These are phyloP conservation scores for Luscinia luscinia DNA, from an alignment of 2,797 vertebrate genomes.

Conservation along the genomic window DNA sequence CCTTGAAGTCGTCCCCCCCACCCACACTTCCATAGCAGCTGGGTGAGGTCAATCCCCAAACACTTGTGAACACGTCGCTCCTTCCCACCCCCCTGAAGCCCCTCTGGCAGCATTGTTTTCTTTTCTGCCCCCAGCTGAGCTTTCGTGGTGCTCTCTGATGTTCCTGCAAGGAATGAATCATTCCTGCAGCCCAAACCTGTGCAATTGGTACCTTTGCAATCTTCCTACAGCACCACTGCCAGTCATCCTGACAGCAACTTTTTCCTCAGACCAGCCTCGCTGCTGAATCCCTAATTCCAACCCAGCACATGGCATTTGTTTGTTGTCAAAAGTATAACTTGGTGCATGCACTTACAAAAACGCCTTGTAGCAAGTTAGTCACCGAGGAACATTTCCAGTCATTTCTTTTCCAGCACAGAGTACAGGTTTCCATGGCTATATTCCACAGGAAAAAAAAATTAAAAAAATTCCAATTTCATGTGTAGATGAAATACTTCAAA, in stretches of 20 bases:
- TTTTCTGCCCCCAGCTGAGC: background rate
- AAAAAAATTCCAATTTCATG: background rate
- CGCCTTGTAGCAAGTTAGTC: background rate
- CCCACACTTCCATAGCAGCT: background rate
- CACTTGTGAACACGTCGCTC: background rate
- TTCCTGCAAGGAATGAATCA: background rate
- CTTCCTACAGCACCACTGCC: background rate
- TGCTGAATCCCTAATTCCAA: background rate
- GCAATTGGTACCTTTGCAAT: background rate
- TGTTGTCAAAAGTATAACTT: constrained; percentile 9
- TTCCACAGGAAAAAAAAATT: background rate
- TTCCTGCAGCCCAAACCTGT: background rate
- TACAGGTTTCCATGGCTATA: constrained; percentile 42
- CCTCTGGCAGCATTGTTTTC: background rate
- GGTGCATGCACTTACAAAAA: background rate
- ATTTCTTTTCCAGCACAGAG: constrained; percentile 26
- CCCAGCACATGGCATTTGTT: background rate
- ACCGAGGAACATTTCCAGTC: background rate
- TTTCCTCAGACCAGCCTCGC: accelerated
- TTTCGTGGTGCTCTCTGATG: background rate
- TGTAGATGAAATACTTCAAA: constrained; percentile 54
- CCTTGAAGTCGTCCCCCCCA: background rate
- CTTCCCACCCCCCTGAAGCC: background rate
- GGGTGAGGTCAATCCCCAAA: background rate
- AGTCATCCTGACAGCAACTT: background rate